Conservation (phyloP, 2,888 invertebrate species). For the Syrphus vitripennis region DNA sequence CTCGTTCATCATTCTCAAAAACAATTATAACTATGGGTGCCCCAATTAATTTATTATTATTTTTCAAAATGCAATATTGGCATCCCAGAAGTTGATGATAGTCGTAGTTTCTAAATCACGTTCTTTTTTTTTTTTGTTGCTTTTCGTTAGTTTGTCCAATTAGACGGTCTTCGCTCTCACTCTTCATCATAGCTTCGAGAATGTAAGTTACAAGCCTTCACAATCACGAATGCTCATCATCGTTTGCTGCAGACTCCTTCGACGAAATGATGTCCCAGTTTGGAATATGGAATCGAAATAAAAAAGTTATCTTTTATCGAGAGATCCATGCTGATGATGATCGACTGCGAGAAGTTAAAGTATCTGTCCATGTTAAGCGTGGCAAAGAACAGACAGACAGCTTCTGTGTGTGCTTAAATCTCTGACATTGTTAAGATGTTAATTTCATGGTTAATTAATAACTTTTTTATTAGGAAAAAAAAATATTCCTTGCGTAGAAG, state of each 20-base stretch:
- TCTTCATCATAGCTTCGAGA: neutral
- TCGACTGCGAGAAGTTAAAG: neutral
- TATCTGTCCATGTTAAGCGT: slow-evolving; percentile 5
- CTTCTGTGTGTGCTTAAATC: slow-evolving; percentile 35
- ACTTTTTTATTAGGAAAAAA: slow-evolving; percentile 62
- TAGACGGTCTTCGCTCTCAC: slow-evolving; percentile 39
- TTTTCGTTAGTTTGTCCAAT: slow-evolving; percentile 31
- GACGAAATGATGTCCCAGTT: slow-evolving; percentile 55
- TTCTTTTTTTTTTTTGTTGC: neutral
- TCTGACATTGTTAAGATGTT: slow-evolving; percentile 70
- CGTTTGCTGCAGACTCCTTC: slow-evolving; percentile 36
- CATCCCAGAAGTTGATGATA: slow-evolving; percentile 44
- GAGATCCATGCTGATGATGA: slow-evolving; percentile 24
- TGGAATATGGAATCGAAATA: slow-evolving; percentile 30
- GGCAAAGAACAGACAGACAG: neutral
- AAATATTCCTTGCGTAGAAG: slow-evolving; percentile 7
- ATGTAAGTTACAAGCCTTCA: slow-evolving; percentile 10
- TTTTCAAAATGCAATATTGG: slow-evolving; percentile 67
- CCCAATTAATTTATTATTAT: slow-evolving; percentile 70
- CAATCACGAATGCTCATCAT: slow-evolving; percentile 38
- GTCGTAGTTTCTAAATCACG: slow-evolving; percentile 43
- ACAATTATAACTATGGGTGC: slow-evolving; percentile 65
- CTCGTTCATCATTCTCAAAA: slow-evolving; percentile 45
- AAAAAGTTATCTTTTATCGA: slow-evolving; percentile 8
- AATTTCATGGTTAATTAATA: slow-evolving; percentile 72